Conservation (phyloP, 2,888 invertebrate genomes). For the Mellilla xanthometata region DNA sequence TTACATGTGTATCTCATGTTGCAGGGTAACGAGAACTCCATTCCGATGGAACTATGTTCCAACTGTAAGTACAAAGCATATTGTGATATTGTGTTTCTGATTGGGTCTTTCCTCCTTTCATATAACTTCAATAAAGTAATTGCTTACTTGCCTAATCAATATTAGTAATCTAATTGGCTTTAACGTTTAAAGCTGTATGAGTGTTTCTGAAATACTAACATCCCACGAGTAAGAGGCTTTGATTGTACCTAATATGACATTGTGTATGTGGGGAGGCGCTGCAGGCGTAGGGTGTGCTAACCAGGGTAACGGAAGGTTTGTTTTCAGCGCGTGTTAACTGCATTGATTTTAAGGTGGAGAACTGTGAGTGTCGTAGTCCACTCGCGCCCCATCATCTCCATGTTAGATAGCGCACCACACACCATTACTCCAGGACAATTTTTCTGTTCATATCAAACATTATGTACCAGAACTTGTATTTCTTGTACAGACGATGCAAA, state of each 20-base stretch:
- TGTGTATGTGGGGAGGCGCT: constrained; percentile 8
- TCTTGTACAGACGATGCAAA: too few species aligned
- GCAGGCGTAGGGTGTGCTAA: constrained; percentile 56
- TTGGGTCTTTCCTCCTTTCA: constrained; percentile 35
- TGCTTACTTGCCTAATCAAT: constrained; percentile 56
- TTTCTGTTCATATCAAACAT: constrained; percentile 33
- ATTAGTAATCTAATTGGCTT: constrained; percentile 48
- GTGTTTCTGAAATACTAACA: constrained; percentile 28
- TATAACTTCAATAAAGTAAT: constrained; percentile 47
- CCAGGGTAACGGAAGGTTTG: constrained; percentile 75
- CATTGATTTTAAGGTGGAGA: constrained; percentile 84
- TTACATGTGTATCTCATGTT: constrained; percentile 43
- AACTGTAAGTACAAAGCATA: constrained; percentile 89
- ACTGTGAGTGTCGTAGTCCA: constrained; percentile 82
- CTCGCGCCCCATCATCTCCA: constrained; percentile 73
- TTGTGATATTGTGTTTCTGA: constrained; percentile 20
- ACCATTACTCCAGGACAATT: constrained; percentile 58
- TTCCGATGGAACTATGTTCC: constrained; percentile 98
- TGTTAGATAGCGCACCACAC: constrained; percentile 76
- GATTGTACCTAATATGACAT: constrained; percentile 21
- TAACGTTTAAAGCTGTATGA: constrained; percentile 33
- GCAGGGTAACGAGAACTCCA: constrained; percentile 97
- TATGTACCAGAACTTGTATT: too few species aligned
- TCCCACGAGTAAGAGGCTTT: constrained; percentile 29
- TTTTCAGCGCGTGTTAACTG: constrained; percentile 84